Evolutionary conservation across 2,888 invertebrate genomes (phyloP).

Genomic region (Griposia aprilina): DNA sequence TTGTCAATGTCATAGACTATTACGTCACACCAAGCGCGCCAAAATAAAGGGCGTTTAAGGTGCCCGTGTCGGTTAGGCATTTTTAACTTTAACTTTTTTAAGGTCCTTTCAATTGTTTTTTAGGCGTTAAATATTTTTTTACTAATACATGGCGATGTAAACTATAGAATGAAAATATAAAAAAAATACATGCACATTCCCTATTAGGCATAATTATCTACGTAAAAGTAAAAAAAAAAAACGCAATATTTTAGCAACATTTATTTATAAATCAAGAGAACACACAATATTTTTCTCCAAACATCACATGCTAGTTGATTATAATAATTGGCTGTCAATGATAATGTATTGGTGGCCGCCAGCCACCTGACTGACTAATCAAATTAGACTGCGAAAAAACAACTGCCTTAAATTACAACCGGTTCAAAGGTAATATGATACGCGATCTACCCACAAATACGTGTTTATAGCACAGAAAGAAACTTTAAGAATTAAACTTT

Average conservation of each 20-base stretch:
- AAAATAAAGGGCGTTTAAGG: too few species aligned
- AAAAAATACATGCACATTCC: too few species aligned
- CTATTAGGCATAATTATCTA: neutral
- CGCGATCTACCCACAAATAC: conserved; percentile 9
- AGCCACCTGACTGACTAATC: conserved; percentile 57
- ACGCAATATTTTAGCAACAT: conserved; percentile 27
- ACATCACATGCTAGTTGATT: conserved; percentile 41
- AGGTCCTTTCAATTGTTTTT: too few species aligned
- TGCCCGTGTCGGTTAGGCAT: too few species aligned
- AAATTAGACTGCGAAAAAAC: conserved; percentile 54
- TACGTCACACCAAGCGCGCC: too few species aligned
- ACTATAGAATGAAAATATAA: too few species aligned
- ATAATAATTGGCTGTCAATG: conserved; percentile 60
- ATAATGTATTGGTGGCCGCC: conserved; percentile 38
- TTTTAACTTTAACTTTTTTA: too few species aligned
- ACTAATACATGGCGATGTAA: too few species aligned
- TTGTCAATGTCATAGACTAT: too few species aligned
- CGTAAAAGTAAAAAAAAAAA: neutral
- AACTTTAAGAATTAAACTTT: conserved; percentile 9
- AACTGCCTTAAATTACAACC: conserved; percentile 43
- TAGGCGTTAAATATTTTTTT: too few species aligned
- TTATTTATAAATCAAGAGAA: conserved; percentile 33
- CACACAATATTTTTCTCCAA: conserved; percentile 28
- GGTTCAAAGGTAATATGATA: conserved; percentile 59
- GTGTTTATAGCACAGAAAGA: conserved; percentile 3